Base-by-base conservation (phyloP, 2,888 invertebrate genomes). In the Chalcosyrphus nemorum region DNA sequence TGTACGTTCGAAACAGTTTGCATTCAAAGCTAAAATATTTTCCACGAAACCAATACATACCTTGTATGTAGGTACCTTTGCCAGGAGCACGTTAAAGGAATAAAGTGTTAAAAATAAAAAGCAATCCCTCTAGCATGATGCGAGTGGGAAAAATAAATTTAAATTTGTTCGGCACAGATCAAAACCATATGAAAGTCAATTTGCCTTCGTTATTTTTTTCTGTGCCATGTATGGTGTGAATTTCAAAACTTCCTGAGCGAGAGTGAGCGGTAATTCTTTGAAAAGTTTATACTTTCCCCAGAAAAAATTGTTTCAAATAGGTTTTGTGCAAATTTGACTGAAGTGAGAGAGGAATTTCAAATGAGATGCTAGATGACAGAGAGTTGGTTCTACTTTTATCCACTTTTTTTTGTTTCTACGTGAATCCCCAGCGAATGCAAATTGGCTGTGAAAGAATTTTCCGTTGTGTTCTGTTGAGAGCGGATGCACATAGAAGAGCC, bases 111-210 rank as follows among this genome's bases (percentile, higher is more conserved):
- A 35, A 0, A 35, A 35, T n/a, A 35, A 5, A n/a, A 38, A 5
- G 38, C n/a, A n/a, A 38, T 4, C 38, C n/a, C n/a, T n/a, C n/a
- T n/a, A 38, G 38, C 13, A 4, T 13, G 35, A 13, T 1, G 6
- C 35, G n/a, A 13, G 2, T 52, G 54, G 11, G 15, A 43, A 27
- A n/a, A 11, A 17, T 15, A 13, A 29, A 52, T 71, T 71, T 71
- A 71, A 71, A 71, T 61, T 35, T 41, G 24, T 71, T 24, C 41
- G 17, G 11, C 4, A 50, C 13, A 38, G 19, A 38, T 59, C 47
- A 50, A 38, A 52, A 27, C 41, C 38, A 27, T 50, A 29, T 41
- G 50, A 71, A 59, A 57, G 47, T 57, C 35, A 43, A 70, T 57
- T 70, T 45, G 17, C 13, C 21, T 59, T n/a, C 35, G n/a, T 38